Base-by-base conservation (phyloP, 2,797 vertebrate species). In the Pseudomugil gertrudae region DNA sequence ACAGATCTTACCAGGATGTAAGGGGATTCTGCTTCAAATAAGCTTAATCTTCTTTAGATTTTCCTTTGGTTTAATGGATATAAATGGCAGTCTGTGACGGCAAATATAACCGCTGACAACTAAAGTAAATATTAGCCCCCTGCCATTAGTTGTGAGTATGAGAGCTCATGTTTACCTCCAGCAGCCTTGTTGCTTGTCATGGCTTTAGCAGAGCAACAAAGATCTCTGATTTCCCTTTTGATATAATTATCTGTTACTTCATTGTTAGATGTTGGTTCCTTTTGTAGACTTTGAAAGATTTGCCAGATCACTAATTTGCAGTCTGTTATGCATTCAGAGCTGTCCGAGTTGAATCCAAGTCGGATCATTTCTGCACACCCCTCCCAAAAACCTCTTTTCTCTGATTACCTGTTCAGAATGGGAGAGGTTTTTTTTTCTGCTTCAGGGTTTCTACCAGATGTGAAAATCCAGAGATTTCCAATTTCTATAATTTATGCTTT, bases 401-500 rank as follows among this genome's bases (percentile, higher is more conserved):
- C 80, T 88, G 78, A 89, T 89, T 89, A 89, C 81, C 79, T 89
- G 79, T 69, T 82, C 81, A 56, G 76, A 80, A 53, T 53, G 51
- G 66, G 64, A 75, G 63, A 47, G 35, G 52, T 84, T 7, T 40
- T 38, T 5, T 38, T 38, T 38, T 15, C 9, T 70, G 21, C 66
- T 82, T 66, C 66, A 79, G 87, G 71, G 74, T 60, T 85, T 89
- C 57, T 77, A 78, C 81, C 85, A 91, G 84, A 90, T 91, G 88
- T 90, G 80, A 79, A 76, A 78, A 81, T 85, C 86, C 83, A 71
- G 69, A 85, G 59, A 80, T 86, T 86, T 90, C 84, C 84, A 84
- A 79, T 86, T 76, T 81, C 80, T 84, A 67, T 88, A 86, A 90
- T 86, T 92, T 86, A 88, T 90, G 79, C 72, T 78, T 77, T 55